Percentiles rank a stretch among this genome's conserved stretches.
Conservation (phyloP, 2,888 invertebrate species). For the Copidosoma aretas region DNA sequence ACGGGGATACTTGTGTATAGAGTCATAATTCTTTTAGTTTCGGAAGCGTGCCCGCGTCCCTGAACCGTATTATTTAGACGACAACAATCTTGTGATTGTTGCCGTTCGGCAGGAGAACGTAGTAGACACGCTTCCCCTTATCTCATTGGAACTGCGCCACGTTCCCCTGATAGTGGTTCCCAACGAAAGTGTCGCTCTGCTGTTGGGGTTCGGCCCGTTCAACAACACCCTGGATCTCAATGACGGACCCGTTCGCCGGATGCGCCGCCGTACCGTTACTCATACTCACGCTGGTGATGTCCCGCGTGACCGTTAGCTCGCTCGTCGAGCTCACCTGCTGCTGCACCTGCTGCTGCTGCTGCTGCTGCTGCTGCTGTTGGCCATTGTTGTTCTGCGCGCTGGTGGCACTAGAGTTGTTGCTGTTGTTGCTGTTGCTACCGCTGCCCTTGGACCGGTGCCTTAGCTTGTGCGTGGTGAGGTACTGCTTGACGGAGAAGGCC, state of each 20-base stretch:
- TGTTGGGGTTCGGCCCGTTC: constrained; percentile 51
- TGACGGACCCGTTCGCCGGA: constrained; percentile 50
- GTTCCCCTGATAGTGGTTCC: constrained; percentile 58
- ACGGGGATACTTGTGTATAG: constrained; percentile 23
- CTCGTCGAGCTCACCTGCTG: constrained; percentile 22
- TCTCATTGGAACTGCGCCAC: constrained; percentile 60
- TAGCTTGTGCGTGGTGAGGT: constrained; percentile 69
- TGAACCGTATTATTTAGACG: constrained; percentile 51
- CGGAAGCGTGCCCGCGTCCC: constrained; percentile 35
- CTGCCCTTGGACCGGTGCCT: constrained; percentile 67
- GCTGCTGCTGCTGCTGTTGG: constrained; percentile 46
- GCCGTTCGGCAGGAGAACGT: constrained; percentile 61
- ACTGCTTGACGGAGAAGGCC: constrained; percentile 69
- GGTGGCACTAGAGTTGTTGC: constrained; percentile 46
- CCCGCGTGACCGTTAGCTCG: constrained; percentile 42
- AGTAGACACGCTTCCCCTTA: constrained; percentile 62
- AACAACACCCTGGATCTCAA: constrained; percentile 58
- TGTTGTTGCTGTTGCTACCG: constrained; percentile 50
- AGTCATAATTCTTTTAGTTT: constrained; percentile 12
- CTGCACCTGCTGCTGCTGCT: constrained; percentile 56
- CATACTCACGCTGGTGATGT: constrained; percentile 45
- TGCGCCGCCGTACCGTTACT: constrained; percentile 49
- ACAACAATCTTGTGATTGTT: constrained; percentile 61
- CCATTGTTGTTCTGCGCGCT: constrained; percentile 52
- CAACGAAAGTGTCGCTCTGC: constrained; percentile 48